Evolutionary conservation across 2,888 invertebrate species (phyloP).

Genomic region (Acholoe squamosa): DNA sequence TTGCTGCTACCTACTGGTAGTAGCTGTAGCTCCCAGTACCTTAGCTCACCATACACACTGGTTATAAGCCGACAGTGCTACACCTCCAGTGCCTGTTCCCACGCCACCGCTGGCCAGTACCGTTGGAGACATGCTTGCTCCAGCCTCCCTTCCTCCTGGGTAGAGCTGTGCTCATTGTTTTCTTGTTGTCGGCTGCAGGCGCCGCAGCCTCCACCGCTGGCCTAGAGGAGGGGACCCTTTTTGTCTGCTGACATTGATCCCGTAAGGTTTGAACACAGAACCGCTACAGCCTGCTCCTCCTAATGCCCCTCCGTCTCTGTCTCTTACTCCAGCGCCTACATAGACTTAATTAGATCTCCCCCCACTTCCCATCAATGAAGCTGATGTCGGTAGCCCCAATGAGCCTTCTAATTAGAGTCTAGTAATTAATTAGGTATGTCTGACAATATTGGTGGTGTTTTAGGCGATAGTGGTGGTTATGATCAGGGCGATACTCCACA

Average conservation of each 20-base stretch:
- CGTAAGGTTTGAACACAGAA: neutral
- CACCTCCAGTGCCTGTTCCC: neutral
- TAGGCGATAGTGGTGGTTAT: no score
- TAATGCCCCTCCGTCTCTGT: no score
- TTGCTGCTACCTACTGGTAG: neutral
- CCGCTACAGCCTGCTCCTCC: neutral
- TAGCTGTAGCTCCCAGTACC: neutral
- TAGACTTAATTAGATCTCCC: constrained; percentile 2
- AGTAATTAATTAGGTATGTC: neutral
- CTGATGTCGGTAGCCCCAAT: neutral
- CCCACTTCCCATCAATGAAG: neutral
- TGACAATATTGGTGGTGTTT: neutral
- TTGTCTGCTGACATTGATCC: neutral
- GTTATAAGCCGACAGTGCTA: neutral
- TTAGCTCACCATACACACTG: neutral
- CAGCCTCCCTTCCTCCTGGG: neutral
- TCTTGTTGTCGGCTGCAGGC: neutral
- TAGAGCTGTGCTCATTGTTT: neutral
- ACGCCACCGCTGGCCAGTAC: neutral
- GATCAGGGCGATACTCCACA: no score
- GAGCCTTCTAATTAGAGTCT: neutral
- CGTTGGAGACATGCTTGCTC: neutral
- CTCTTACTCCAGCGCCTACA: neutral
- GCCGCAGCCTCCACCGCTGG: neutral
- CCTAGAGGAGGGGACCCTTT: neutral